Percentiles rank a stretch among this genome's conserved stretches.
Evolutionary conservation across 2,888 invertebrate genomes (phyloP).

Genomic region (Catocala fraxini): DNA sequence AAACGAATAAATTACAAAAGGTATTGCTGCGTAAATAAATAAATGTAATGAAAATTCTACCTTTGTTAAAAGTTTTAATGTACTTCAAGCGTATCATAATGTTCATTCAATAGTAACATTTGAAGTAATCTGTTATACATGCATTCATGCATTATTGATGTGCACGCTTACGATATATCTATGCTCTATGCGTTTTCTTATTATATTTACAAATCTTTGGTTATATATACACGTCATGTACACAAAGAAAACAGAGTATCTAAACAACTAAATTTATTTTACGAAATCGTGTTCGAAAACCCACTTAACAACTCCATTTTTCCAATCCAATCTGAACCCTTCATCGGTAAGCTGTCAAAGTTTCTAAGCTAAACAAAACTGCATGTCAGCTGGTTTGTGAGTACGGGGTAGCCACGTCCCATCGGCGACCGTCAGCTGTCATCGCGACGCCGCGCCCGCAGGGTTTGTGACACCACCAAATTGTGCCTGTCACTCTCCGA

Average conservation of each 20-base stretch:
- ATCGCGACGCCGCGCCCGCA: conserved; percentile 50
- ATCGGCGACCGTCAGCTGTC: conserved; percentile 56
- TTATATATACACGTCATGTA: background rate
- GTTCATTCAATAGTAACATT: too few relatives aligned
- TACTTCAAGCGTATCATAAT: too few relatives aligned
- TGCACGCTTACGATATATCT: too few relatives aligned
- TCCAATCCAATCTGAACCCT: conserved; percentile 24
- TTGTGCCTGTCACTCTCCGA: conserved; percentile 68
- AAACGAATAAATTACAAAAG: too few relatives aligned
- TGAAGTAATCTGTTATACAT: too few relatives aligned
- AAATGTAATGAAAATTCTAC: too few relatives aligned
- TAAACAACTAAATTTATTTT: background rate
- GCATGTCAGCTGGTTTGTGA: conserved; percentile 48
- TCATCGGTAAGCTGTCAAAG: conserved; percentile 29
- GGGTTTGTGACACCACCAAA: conserved; percentile 67
- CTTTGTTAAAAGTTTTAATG: too few relatives aligned
- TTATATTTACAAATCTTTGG: too few relatives aligned
- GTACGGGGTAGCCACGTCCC: conserved; percentile 37
- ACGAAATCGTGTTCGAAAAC: background rate
- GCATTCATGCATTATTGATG: too few relatives aligned
- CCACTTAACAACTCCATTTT: conserved; percentile 1
- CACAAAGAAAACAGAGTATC: background rate
- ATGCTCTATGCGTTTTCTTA: too few relatives aligned
- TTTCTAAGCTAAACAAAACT: conserved; percentile 54
- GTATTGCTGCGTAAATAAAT: too few relatives aligned